Conservation (phyloP, 30 jellyfish, hydroid and myxozoan species). For the Aurelia coerulea region DNA sequence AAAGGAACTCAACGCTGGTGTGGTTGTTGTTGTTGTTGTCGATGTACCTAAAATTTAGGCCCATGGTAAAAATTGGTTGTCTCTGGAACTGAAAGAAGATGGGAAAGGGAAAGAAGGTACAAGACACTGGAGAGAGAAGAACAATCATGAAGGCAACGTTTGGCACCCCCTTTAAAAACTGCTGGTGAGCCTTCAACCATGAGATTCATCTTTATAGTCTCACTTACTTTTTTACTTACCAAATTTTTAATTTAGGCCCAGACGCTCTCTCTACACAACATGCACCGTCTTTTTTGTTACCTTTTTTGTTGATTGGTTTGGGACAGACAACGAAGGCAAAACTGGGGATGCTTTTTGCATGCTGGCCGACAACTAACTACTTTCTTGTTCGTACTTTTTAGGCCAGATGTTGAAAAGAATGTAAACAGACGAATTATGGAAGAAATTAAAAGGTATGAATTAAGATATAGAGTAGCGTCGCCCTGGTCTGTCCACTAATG, state of each 20-base stretch:
- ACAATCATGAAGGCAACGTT: slow-evolving; percentile 3
- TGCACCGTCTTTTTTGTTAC: no score
- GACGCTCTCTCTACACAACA: no score
- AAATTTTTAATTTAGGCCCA: no score
- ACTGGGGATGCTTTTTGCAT: no score
- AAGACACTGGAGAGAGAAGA: not conserved
- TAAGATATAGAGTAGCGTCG: not conserved
- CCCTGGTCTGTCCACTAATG: no score
- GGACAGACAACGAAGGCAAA: no score
- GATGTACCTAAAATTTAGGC: no score
- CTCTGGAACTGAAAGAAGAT: not conserved
- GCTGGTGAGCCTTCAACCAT: not conserved
- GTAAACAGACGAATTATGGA: slow-evolving; percentile 39
- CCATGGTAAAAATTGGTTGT: no score
- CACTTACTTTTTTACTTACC: not conserved
- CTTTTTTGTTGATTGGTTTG: no score
- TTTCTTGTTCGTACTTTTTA: slow-evolving; percentile 5
- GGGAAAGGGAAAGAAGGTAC: slow-evolving; percentile 20
- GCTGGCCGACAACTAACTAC: no score
- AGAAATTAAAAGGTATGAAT: slow-evolving; percentile 31
- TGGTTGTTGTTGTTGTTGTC: no score
- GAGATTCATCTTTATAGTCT: not conserved
- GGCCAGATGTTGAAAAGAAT: slow-evolving; percentile 55
- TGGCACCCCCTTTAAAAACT: not conserved
- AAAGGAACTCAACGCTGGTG: no score